Evolutionary conservation across 1,140 invertebrate genomes (phyloP).

Genomic region (Trichomalopsis sarcophagae): DNA sequence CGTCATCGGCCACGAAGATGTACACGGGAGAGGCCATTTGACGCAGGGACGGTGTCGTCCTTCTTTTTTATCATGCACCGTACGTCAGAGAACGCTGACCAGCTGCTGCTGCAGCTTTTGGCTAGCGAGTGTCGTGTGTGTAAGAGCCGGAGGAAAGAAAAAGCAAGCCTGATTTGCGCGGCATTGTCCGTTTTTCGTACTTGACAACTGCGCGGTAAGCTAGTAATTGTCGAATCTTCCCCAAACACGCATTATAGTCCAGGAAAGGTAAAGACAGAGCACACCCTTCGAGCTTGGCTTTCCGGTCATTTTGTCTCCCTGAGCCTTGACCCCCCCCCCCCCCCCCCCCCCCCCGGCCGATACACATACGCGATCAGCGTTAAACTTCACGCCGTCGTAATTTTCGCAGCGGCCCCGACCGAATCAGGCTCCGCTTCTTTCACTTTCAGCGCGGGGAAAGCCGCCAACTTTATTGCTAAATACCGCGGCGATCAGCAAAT

Average conservation of each 20-base stretch:
- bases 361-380: constrained; percentile 63
- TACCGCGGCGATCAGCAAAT: constrained; percentile 73
- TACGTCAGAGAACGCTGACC: neutral
- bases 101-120: neutral
- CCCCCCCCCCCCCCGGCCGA: constrained; percentile 47
- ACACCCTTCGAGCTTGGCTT: constrained; percentile 1
- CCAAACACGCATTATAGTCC: too few relatives aligned
- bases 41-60: constrained; percentile 30
- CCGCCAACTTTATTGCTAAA: constrained; percentile 75
- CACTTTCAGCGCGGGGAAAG: constrained; percentile 60
- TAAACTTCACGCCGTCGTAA: constrained; percentile 70
- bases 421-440: constrained; percentile 72
- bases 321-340: constrained; percentile 44
- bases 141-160: too few relatives aligned
- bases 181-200: too few relatives aligned
- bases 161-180: too few relatives aligned
- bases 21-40: constrained; percentile 36
- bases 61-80: constrained; percentile 9
- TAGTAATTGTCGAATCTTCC: too few relatives aligned
- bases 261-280: constrained; percentile 12
- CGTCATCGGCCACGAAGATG: constrained; percentile 2
- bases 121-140: too few relatives aligned
- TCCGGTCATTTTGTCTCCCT: constrained; percentile 59
- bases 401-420: constrained; percentile 72
- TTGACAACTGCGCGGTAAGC: too few relatives aligned